Evolutionary conservation across 2,888 invertebrate genomes (phyloP).

Genomic region (Drosophila robusta): DNA sequence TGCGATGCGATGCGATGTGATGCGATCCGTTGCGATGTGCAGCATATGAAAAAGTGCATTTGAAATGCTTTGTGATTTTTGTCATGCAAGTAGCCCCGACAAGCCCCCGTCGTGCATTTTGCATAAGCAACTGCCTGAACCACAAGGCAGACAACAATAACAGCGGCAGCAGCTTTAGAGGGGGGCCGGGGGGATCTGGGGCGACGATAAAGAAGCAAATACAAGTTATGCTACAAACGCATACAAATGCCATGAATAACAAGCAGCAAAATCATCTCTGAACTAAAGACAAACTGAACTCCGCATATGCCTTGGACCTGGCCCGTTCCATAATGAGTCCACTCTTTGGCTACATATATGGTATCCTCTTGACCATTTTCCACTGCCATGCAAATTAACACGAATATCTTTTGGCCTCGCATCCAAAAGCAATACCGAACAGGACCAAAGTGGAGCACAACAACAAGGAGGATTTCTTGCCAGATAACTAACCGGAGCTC

Average conservation of each 20-base stretch:
- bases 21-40: slow-evolving; percentile 61
- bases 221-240: slow-evolving; percentile 65
- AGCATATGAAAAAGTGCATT: slow-evolving; percentile 76
- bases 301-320: slow-evolving; percentile 3
- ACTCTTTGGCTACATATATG: slow-evolving; percentile 4
- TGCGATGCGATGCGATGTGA: slow-evolving; percentile 29
- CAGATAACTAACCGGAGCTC: background rate
- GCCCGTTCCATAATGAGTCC: slow-evolving; percentile 47
- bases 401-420: slow-evolving; percentile 12
- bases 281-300: slow-evolving; percentile 9
- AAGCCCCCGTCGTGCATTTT: slow-evolving; percentile 30
- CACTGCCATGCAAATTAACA: slow-evolving; percentile 61
- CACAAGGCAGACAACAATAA: slow-evolving; percentile 7
- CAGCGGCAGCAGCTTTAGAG: slow-evolving; percentile 2
- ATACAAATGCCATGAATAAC: slow-evolving; percentile 69
- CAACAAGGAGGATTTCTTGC: background rate
- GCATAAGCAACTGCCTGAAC: slow-evolving; percentile 50
- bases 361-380: slow-evolving; percentile 26
- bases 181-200: background rate
- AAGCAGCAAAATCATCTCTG: slow-evolving; percentile 49
- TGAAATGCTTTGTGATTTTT: slow-evolving; percentile 78
- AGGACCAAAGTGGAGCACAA: slow-evolving; percentile 7
- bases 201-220: slow-evolving; percentile 41
- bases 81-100: slow-evolving; percentile 56
- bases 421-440: slow-evolving; percentile 15